Conservation (phyloP, 2,797 vertebrate genomes). For the Vireo griseus region DNA sequence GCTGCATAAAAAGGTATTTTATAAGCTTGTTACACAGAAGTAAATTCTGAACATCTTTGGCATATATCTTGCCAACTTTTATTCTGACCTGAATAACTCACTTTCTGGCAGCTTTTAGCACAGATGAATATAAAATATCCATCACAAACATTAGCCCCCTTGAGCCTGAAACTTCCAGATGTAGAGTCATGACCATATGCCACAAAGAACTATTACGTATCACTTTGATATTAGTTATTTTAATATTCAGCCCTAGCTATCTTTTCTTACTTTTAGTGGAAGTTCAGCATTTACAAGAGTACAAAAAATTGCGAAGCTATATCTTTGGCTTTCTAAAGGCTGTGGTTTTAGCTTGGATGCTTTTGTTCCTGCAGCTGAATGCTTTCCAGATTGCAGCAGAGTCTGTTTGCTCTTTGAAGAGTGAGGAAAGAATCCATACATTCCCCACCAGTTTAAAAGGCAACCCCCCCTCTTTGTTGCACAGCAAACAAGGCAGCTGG, state of each 20-base stretch:
- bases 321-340: background rate
- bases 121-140: slow-evolving; percentile 66
- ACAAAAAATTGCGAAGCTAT: background rate
- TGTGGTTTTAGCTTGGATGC: background rate
- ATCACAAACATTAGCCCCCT: slow-evolving; percentile 63
- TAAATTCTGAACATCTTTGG: slow-evolving; percentile 71
- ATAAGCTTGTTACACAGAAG: slow-evolving; percentile 62
- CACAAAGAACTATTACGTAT: background rate
- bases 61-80: slow-evolving; percentile 68
- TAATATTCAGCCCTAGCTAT: background rate
- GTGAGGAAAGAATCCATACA: slow-evolving; percentile 42
- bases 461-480: slow-evolving; percentile 35
- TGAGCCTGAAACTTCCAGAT: slow-evolving; percentile 70
- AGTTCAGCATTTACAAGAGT: background rate
- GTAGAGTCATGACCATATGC: slow-evolving; percentile 69
- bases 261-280: background rate
- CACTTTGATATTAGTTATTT: background rate
- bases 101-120: slow-evolving; percentile 60
- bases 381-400: slow-evolving; percentile 31
- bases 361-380: slow-evolving; percentile 57
- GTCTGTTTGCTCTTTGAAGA: slow-evolving; percentile 52
- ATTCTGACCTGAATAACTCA: slow-evolving; percentile 65
- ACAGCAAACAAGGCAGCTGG: slow-evolving; percentile 39
- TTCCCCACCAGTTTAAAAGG: slow-evolving; percentile 35
- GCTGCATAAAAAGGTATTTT: slow-evolving; percentile 72